Evolutionary conservation across 37 sponge, comb jelly and placozoan genomes (phyloP).

Genomic region (Spongilla lacustris): DNA sequence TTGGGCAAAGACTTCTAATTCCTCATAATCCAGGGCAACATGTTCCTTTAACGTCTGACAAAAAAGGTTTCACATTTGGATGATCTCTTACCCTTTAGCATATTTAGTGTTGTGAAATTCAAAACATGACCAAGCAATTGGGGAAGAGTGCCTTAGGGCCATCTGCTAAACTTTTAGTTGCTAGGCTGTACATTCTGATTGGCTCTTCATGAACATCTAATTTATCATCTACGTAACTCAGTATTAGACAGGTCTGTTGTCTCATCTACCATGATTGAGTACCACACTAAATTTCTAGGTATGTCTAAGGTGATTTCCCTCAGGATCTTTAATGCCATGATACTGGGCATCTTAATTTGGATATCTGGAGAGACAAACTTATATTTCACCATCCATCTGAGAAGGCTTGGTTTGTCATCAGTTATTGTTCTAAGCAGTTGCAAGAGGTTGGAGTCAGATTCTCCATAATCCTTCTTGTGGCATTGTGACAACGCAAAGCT

Average conservation of each 20-base stretch:
- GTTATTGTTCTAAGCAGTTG: constrained; percentile 39
- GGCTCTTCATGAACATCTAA: constrained; percentile 44
- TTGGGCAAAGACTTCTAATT: constrained; percentile 56
- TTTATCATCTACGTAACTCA: constrained; percentile 55
- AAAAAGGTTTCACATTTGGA: constrained; percentile 58
- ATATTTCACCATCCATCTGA: constrained; percentile 45
- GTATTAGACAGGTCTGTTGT: constrained; percentile 45
- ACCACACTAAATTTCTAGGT: constrained; percentile 24
- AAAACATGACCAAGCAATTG: constrained; percentile 58
- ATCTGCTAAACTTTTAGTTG: constrained; percentile 5
- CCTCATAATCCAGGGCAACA: constrained; percentile 45
- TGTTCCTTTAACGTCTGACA: constrained; percentile 49
- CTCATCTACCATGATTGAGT: constrained; percentile 58
- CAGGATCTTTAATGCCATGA: constrained; percentile 33
- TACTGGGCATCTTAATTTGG: constrained; percentile 42
- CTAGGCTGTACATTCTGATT: constrained; percentile 28
- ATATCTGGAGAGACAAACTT: constrained; percentile 33
- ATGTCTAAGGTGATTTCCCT: constrained; percentile 18
- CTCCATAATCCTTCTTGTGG: constrained; percentile 20
- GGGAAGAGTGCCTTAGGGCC: constrained; percentile 50
- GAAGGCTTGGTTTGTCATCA: constrained; percentile 36
- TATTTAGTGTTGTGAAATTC: constrained; percentile 44
- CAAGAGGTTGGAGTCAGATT: constrained; percentile 41
- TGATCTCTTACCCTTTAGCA: constrained; percentile 56
- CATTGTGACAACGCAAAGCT: constrained; percentile 30